Evolutionary conservation across 2,113 vertebrate species (phyloP).

Genomic region (Rhinolophus sinicus): DNA sequence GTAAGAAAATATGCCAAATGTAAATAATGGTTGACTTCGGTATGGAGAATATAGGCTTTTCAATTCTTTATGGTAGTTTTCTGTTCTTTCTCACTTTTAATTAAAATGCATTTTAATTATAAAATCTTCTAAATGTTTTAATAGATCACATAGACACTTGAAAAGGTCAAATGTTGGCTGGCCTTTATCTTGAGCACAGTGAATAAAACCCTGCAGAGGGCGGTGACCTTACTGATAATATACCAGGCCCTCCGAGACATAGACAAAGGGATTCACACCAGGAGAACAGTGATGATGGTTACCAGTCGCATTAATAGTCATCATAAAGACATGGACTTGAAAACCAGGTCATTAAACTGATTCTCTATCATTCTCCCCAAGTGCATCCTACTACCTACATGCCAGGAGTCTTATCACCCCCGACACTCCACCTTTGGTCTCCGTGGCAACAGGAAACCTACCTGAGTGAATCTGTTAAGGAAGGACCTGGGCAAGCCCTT

Average conservation of each 20-base stretch:
- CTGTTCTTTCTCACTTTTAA: not conserved
- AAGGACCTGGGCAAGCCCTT: conserved; percentile 97
- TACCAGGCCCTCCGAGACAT: not conserved
- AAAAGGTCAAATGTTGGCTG: not conserved
- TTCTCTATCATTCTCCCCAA: not conserved
- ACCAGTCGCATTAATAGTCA: not conserved
- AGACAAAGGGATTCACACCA: not conserved
- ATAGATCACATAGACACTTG: not conserved
- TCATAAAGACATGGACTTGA: not conserved
- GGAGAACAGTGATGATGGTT: not conserved
- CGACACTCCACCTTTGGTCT: not conserved
- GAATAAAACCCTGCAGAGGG: not conserved
- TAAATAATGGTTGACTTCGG: not conserved
- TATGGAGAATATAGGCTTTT: not conserved
- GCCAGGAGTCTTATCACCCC: not conserved
- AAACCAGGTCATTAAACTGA: not conserved
- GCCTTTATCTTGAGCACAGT: not conserved
- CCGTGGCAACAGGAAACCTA: conserved; percentile 67
- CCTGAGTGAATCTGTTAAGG: conserved; percentile 99
- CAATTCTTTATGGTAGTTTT: not conserved
- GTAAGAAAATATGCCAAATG: not conserved
- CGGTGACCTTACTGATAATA: not conserved
- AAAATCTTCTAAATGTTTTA: not conserved
- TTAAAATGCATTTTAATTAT: conserved; percentile 39
- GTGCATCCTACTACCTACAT: not conserved